These are phyloP conservation scores for Corvus moneduloides DNA, from an alignment of 2,113 vertebrate species.

Conservation along the genomic window DNA sequence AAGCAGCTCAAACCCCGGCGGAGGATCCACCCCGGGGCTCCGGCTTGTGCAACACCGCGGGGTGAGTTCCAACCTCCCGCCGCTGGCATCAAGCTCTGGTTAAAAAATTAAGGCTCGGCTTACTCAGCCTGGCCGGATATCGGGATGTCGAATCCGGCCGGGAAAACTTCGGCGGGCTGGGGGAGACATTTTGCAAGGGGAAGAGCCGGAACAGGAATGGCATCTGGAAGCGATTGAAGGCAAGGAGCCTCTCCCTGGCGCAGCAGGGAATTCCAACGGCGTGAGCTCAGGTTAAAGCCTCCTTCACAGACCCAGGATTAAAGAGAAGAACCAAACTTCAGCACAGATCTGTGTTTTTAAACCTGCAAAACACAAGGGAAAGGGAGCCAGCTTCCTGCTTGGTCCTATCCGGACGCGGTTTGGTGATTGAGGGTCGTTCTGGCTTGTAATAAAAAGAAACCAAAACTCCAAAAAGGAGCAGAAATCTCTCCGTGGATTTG, in stretches of 20 bases:
- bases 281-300: slow-evolving; percentile 61
- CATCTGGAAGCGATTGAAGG: slow-evolving; percentile 59
- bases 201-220: neutral
- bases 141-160: neutral
- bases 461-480: neutral
- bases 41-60: neutral
- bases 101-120: neutral
- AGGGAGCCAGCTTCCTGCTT: neutral
- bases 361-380: neutral
- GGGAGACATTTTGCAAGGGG: slow-evolving; percentile 35
- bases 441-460: neutral
- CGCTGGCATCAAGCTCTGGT: neutral
- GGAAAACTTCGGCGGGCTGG: neutral
- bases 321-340: neutral
- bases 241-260: slow-evolving; percentile 49
- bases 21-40: neutral
- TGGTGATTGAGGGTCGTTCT: neutral
- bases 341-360: neutral
- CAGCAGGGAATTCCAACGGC: slow-evolving; percentile 43
- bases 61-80: neutral
- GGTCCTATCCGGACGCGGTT: neutral
- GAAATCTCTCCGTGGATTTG: neutral
- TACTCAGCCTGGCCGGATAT: neutral
- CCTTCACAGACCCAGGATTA: neutral
- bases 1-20: neutral